These are phyloP conservation scores for Chloroclysta siterata DNA, from an alignment of 2,888 invertebrate genomes.

Conservation along the genomic window DNA sequence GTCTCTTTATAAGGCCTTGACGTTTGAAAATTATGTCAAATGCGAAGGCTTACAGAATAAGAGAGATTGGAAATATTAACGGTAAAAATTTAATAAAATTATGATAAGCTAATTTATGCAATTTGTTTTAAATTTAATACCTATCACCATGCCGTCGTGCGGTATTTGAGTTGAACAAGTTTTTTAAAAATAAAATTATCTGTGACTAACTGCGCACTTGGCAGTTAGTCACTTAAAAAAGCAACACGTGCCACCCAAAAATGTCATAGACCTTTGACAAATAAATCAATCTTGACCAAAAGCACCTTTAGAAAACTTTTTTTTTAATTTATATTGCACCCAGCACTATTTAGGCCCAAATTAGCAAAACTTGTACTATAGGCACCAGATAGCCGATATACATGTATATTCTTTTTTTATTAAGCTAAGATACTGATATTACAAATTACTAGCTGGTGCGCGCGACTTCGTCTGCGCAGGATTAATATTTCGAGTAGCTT, in stretches of 20 bases:
- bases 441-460: too few relatives aligned
- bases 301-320: too few relatives aligned
- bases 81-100: conserved; percentile 65
- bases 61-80: conserved; percentile 47
- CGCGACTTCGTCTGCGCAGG: too few relatives aligned
- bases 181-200: conserved; percentile 9
- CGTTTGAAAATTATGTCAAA: conserved; percentile 31
- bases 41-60: conserved; percentile 17
- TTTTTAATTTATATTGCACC: too few relatives aligned
- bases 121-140: conserved; percentile 42
- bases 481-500: too few relatives aligned
- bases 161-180: conserved; percentile 16
- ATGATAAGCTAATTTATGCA: conserved; percentile 62
- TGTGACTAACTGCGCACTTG: background rate
- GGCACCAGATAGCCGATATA: too few relatives aligned
- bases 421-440: too few relatives aligned
- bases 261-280: background rate
- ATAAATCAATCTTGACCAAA: background rate
- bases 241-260: background rate
- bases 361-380: too few relatives aligned
- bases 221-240: too few relatives aligned
- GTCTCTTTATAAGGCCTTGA: too few relatives aligned
- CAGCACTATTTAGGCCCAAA: too few relatives aligned
- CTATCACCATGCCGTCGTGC: background rate
- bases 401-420: too few relatives aligned